Evolutionary conservation across 2,113 vertebrate species (phyloP).

Genomic region (Arenaria interpres): DNA sequence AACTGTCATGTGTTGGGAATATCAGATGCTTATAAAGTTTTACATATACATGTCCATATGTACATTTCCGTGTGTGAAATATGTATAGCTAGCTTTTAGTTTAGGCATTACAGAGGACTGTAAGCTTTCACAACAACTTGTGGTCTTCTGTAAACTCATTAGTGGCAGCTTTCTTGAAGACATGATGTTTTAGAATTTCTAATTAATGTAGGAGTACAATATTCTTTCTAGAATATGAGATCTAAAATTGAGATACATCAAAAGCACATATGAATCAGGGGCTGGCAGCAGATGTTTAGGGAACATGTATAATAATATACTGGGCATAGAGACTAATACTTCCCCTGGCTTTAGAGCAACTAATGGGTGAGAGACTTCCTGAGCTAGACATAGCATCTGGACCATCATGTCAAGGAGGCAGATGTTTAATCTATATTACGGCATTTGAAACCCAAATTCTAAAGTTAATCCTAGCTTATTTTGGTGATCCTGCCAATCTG

Average conservation of each 20-base stretch:
- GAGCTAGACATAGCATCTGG: background rate
- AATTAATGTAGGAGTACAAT: background rate
- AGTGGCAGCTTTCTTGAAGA: background rate
- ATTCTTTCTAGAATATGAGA: background rate
- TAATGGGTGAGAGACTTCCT: background rate
- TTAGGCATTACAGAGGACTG: background rate
- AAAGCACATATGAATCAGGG: background rate
- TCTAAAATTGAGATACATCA: background rate
- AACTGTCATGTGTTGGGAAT: background rate
- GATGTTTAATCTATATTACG: background rate
- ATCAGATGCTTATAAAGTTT: background rate
- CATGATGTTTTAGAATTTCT: background rate
- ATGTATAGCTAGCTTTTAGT: background rate
- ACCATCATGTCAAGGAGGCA: background rate
- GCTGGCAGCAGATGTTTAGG: background rate
- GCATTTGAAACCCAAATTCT: background rate
- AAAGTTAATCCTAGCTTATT: background rate
- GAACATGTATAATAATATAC: background rate
- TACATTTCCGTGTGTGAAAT: background rate
- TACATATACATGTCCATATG: background rate
- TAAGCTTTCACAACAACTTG: background rate
- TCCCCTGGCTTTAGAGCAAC: background rate
- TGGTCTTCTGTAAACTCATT: background rate
- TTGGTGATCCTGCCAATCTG: background rate
- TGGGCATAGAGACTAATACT: background rate